Percentiles rank a stretch among this genome's conserved stretches.
phyloP scores from a whole-genome alignment of 2,797 vertebrate species.

The Aplochiton taeniatus region DNA sequence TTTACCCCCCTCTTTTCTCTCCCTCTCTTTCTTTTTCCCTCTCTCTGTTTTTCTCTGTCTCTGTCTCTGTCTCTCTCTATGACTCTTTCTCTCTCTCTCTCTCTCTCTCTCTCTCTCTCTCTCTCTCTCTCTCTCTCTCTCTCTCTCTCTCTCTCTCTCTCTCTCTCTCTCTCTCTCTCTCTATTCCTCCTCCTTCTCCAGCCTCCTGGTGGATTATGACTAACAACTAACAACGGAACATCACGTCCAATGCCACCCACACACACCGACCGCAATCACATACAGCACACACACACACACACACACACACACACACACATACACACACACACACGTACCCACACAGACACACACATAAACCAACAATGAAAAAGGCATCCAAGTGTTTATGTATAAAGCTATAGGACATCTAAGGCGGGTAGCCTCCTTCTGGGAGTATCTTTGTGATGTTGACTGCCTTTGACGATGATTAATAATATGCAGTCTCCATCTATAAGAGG shows the following conservation, averaged over 20 bases:
- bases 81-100: slow-evolving; percentile 10
- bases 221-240: slow-evolving; percentile 81
- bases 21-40: not conserved
- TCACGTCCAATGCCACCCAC: slow-evolving; percentile 50
- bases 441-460: slow-evolving; percentile 39
- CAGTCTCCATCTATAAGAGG: slow-evolving; percentile 43
- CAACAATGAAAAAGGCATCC: slow-evolving; percentile 44
- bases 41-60: not conserved
- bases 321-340: slow-evolving; percentile 34
- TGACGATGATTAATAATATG: slow-evolving; percentile 50
- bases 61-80: not conserved
- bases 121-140: slow-evolving; percentile 12
- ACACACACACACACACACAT: slow-evolving; percentile 5
- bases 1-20: not conserved
- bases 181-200: slow-evolving; percentile 55
- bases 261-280: slow-evolving; percentile 38
- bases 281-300: slow-evolving; percentile 11
- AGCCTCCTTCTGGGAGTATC: slow-evolving; percentile 43
- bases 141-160: too few relatives aligned
- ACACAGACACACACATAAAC: slow-evolving; percentile 15
- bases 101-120: slow-evolving; percentile 8
- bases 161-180: not conserved
- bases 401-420: slow-evolving; percentile 38
- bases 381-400: slow-evolving; percentile 49
- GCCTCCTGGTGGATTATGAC: slow-evolving; percentile 97